Evolutionary conservation across 2,113 vertebrate genomes (phyloP), one percentile per base, ranked within the genome.

Genomic region (human): DNA sequence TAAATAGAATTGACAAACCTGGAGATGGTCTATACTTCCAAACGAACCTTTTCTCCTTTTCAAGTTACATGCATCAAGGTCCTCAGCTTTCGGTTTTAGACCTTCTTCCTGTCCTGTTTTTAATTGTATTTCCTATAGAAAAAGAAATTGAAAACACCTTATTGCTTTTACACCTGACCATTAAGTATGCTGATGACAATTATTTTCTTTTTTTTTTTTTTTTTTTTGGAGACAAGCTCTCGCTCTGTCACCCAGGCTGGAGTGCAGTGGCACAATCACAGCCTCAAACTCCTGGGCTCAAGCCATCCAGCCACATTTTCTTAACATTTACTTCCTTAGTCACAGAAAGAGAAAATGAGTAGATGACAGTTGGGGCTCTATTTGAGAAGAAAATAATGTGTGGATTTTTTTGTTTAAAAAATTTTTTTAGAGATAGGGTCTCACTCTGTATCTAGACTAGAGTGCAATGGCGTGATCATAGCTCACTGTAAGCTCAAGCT

Each of bases 51-150:
- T 91, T 59, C 79, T 93, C 45, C 92, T 61, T 93, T 98, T 97
- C 80, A 80, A 98, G 98, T 98, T 98, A 97, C 98, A 97, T 20
- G 93, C 95, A 95, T 98, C 97, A 90, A 97, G 96, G 59, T 98
- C 98, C 94, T 98, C 98, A 92, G 98, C 97, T 94, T 98, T 98
- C 61, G 98, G 87, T 98, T 97, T 98, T 85, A 98, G 94, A 59
- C 93, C 45, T 72, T 98, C 72, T 98, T 98, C 93, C 97, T 96
- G 80, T 90, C 94, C 97, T 93, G 97, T 97, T 97, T 98, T 99
- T 94, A 98, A 73, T 27, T 99, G 98, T 66, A 99, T 98, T 84
- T 99, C 98, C 99, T 99, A 32, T 22, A 87, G 91, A 93, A 80
- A 95, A 43, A 98, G 86, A 87, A 97, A 64, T 50, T 85, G 38